Evolutionary conservation across 2,797 vertebrate genomes (phyloP).

Genomic region (Ispidina lecontei): DNA sequence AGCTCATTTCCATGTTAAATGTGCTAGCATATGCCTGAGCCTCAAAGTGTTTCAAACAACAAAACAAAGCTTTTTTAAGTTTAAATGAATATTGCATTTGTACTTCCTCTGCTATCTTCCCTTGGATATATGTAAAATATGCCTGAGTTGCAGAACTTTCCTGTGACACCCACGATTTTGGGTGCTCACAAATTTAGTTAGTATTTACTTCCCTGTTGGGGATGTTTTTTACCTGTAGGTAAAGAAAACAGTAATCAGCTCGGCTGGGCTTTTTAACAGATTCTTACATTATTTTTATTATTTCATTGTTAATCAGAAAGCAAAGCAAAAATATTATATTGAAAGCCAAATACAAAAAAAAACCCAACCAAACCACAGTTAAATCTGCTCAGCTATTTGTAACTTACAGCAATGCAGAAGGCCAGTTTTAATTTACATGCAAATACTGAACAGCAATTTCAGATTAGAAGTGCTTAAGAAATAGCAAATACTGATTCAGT

Average conservation of each 20-base stretch:
- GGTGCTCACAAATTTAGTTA: not conserved
- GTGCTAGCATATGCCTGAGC: not conserved
- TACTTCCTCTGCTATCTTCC: not conserved
- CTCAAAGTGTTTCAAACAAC: constrained; percentile 3
- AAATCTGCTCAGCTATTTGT: not conserved
- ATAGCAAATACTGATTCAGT: not conserved
- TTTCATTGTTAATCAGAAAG: constrained; percentile 3
- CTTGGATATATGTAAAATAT: constrained; percentile 30
- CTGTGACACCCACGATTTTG: not conserved
- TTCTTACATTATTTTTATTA: not conserved
- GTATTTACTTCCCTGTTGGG: not conserved
- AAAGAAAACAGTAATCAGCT: constrained; percentile 18
- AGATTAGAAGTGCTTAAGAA: not conserved
- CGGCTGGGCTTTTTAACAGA: not conserved
- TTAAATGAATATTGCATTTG: constrained; percentile 45
- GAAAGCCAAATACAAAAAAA: not conserved
- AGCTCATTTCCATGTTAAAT: not conserved
- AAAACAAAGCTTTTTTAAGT: not conserved
- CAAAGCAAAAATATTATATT: not conserved
- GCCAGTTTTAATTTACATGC: not conserved
- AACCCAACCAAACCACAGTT: accelerated
- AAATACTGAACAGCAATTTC: not conserved
- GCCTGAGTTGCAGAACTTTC: not conserved
- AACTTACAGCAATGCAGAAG: not conserved
- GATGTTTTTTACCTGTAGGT: not conserved